phyloP scores from a whole-genome alignment of 2,113 vertebrate species.

The Nicator chloris region DNA sequence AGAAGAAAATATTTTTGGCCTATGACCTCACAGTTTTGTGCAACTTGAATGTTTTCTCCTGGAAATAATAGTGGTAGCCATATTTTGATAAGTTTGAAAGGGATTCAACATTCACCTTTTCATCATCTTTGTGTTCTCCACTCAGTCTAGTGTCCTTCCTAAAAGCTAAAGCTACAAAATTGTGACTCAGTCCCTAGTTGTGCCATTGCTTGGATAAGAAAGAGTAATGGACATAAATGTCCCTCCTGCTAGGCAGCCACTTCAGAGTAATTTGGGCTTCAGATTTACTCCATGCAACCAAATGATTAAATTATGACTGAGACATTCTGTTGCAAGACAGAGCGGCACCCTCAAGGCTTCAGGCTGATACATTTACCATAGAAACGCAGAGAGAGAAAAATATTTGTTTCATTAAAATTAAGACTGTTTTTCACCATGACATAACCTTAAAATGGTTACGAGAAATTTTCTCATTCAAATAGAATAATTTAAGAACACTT shows the following conservation, averaged over 20 bases:
- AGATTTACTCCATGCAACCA: slow-evolving; percentile 12
- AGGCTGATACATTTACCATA: slow-evolving; percentile 1
- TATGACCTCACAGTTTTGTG: neutral
- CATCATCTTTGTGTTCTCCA: neutral
- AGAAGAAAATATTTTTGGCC: neutral
- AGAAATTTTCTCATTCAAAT: slow-evolving; percentile 31
- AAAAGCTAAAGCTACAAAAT: neutral
- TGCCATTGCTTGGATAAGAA: neutral
- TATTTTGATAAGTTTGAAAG: neutral
- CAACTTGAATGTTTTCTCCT: neutral
- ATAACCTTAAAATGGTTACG: slow-evolving; percentile 42
- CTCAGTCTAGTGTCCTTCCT: neutral
- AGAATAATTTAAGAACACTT: slow-evolving; percentile 52
- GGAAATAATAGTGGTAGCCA: neutral
- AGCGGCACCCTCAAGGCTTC: slow-evolving; percentile 15
- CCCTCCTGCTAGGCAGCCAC: slow-evolving; percentile 40
- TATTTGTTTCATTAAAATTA: slow-evolving; percentile 66
- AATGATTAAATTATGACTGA: slow-evolving; percentile 52
- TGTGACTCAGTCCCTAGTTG: neutral
- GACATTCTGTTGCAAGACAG: slow-evolving; percentile 11
- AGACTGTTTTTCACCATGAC: slow-evolving; percentile 51
- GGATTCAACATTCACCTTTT: neutral
- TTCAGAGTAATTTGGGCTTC: slow-evolving; percentile 45
- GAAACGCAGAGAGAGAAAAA: slow-evolving; percentile 46
- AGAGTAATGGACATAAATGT: slow-evolving; percentile 25